Percentiles rank a stretch among this genome's conserved stretches.
Conservation (phyloP, 2,888 invertebrate species). For the Leucophenga montana region DNA sequence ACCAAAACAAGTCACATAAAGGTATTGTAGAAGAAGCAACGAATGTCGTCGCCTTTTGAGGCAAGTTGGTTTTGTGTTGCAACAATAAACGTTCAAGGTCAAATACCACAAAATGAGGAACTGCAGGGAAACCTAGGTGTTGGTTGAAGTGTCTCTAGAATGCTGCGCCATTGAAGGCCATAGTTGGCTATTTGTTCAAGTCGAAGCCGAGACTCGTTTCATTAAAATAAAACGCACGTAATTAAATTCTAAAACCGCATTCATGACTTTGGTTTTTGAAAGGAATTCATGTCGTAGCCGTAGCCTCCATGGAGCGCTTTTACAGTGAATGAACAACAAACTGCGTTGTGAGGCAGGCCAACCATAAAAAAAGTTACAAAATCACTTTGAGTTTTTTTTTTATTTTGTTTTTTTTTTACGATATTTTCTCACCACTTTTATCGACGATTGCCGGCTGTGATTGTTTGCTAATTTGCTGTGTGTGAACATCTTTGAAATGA, state of each 20-base stretch:
- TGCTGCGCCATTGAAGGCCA: constrained; percentile 7
- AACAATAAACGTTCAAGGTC: constrained; percentile 16
- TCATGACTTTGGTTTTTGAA: constrained; percentile 26
- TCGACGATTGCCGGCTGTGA: too few species aligned
- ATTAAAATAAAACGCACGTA: constrained; percentile 53
- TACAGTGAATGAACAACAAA: constrained; percentile 36
- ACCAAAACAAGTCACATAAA: too few species aligned
- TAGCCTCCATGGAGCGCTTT: not conserved
- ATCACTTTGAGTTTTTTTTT: not conserved
- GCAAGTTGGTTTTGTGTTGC: not conserved
- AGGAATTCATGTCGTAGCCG: not conserved
- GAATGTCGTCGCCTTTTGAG: not conserved
- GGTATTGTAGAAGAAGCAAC: too few species aligned
- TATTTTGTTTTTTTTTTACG: too few species aligned
- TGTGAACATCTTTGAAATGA: too few species aligned
- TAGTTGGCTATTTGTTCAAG: not conserved
- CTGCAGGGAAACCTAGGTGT: constrained; percentile 1
- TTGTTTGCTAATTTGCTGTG: too few species aligned
- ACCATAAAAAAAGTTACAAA: constrained; percentile 19
- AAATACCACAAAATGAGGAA: constrained; percentile 24
- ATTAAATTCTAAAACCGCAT: constrained; percentile 52
- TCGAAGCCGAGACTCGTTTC: constrained; percentile 21
- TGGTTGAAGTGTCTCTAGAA: not conserved
- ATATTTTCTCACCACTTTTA: too few species aligned
- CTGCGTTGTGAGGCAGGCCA: constrained; percentile 22